Evolutionary conservation across 1,140 invertebrate species (phyloP).

Genomic region (Megathymus violae): DNA sequence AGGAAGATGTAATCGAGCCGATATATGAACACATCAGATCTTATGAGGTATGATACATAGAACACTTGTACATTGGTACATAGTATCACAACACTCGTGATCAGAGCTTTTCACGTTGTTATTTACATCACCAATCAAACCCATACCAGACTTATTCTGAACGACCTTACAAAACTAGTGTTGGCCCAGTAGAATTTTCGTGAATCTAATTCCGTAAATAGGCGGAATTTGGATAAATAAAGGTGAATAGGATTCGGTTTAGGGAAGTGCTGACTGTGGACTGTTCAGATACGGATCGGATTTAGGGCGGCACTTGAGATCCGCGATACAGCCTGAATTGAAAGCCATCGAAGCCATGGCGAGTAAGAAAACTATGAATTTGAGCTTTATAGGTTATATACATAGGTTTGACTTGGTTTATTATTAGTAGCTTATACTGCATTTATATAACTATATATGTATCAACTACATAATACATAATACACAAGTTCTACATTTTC

Average conservation of each 20-base stretch:
- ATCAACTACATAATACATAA: too few relatives aligned
- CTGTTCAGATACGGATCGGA: conserved; percentile 30
- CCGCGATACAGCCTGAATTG: conserved; percentile 39
- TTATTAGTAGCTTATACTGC: too few relatives aligned
- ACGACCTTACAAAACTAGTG: background rate
- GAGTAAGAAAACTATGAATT: conserved; percentile 20
- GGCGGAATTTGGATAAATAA: conserved; percentile 30
- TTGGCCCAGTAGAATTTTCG: conserved; percentile 19
- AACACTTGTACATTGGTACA: too few relatives aligned
- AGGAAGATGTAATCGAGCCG: too few relatives aligned
- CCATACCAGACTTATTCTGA: background rate
- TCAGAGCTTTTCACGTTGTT: too few relatives aligned
- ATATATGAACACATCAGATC: too few relatives aligned
- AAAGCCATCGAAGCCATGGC: conserved; percentile 31
- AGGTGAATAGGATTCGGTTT: conserved; percentile 23
- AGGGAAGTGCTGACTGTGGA: conserved; percentile 36
- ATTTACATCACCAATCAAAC: too few relatives aligned
- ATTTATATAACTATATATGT: too few relatives aligned
- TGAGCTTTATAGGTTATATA: conserved; percentile 9
- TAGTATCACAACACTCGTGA: too few relatives aligned
- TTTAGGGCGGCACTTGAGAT: conserved; percentile 32
- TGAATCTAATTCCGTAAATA: conserved; percentile 37
- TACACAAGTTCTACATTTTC: too few relatives aligned
- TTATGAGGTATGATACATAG: too few relatives aligned
- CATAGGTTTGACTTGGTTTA: too few relatives aligned